Conservation (phyloP, 2,113 vertebrate genomes). For the Okapia johnstoni region DNA sequence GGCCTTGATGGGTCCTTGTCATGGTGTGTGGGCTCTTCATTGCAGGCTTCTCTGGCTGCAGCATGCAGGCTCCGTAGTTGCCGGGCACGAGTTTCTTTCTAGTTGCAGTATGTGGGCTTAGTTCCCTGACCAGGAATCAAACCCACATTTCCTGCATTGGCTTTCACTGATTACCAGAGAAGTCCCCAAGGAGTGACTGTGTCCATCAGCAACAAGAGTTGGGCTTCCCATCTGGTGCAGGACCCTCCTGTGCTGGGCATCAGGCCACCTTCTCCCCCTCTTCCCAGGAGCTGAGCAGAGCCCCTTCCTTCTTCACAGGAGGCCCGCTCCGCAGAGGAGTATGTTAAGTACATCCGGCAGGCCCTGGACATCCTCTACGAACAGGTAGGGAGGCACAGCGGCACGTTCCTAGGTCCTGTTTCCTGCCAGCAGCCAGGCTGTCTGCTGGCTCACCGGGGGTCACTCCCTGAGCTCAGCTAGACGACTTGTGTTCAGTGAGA, state of each 20-base stretch:
- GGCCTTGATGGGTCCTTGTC: not conserved
- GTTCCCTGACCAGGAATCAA: not conserved
- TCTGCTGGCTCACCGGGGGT: not conserved
- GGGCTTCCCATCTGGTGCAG: not conserved
- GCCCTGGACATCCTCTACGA: conserved; percentile 88
- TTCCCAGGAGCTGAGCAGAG: not conserved
- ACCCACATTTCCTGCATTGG: not conserved
- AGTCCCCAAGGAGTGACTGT: not conserved
- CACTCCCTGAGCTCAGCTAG: not conserved
- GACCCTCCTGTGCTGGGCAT: not conserved
- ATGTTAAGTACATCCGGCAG: conserved; percentile 82
- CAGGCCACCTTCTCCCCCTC: not conserved
- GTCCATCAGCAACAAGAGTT: not conserved
- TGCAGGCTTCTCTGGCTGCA: not conserved
- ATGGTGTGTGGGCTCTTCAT: not conserved
- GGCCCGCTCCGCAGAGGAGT: conserved; percentile 80
- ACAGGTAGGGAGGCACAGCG: conserved; percentile 87
- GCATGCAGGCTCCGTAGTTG: not conserved
- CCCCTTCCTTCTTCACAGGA: conserved; percentile 74
- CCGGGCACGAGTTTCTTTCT: not conserved
- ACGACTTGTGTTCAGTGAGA: not conserved
- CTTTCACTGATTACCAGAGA: not conserved
- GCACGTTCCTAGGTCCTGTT: rapidly evolving
- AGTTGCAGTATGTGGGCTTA: not conserved
- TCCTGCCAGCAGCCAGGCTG: not conserved